These are phyloP conservation scores for Pachyramphus minor DNA, from an alignment of 2,113 vertebrate species.

Conservation along the genomic window DNA sequence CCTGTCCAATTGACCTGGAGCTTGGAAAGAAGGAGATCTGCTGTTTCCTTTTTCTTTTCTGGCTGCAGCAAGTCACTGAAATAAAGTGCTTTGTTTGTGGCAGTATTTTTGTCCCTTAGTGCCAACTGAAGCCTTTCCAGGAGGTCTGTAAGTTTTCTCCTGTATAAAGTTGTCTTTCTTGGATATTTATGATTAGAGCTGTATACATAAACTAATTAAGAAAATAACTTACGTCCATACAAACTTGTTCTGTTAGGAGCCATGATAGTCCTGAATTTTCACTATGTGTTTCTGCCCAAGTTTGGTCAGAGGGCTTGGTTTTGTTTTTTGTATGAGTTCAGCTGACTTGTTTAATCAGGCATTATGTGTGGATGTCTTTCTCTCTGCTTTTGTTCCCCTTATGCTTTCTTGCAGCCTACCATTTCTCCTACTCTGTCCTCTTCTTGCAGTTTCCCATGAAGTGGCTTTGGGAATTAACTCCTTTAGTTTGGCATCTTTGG, in stretches of 20 bases:
- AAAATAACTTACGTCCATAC: neutral
- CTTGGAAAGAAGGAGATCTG: slow-evolving; percentile 6
- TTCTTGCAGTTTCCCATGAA: neutral
- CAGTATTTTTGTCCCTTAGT: neutral
- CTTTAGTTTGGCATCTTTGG: neutral
- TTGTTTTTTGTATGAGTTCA: neutral
- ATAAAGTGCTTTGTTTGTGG: neutral
- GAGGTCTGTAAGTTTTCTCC: neutral
- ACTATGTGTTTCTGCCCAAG: neutral
- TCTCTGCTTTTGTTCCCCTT: neutral
- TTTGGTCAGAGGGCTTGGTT: neutral
- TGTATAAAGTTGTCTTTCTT: neutral
- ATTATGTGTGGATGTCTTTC: neutral
- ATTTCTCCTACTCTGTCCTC: neutral
- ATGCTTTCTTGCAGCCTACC: neutral
- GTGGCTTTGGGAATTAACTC: neutral
- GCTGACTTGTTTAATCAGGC: neutral
- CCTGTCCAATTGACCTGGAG: neutral
- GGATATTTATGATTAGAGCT: neutral
- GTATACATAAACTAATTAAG: neutral
- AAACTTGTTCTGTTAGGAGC: neutral
- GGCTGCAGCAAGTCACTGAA: neutral
- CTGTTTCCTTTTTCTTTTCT: neutral
- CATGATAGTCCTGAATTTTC: neutral
- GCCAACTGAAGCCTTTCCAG: neutral